Evolutionary conservation across 2,113 vertebrate genomes (phyloP), one percentile per base, ranked within the genome.

Genomic region (Lepus americanus): DNA sequence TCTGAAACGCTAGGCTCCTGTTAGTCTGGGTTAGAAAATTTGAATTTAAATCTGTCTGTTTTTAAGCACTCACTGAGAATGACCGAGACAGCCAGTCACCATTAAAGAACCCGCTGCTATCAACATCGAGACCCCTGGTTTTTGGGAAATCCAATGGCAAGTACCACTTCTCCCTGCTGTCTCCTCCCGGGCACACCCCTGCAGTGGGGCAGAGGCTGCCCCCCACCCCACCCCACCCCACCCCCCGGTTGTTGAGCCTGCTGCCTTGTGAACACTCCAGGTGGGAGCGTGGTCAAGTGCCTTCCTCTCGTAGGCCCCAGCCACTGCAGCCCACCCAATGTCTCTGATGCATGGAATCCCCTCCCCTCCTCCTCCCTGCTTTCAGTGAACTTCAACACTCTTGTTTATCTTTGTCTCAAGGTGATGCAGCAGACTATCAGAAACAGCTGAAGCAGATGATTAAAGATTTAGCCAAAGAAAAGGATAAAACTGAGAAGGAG

Each of bases 381-480:
- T 44, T 44, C 44, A 44, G 44, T 44, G 44, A 44, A 44, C 44
- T 7, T 44, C 44, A 44, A 44, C 44, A 44, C 17, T 73, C 33
- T 67, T 84, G 2, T 93, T 78, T 96, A 55, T 92, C 80, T 77
- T 91, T 59, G 17, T 36, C 92, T 90, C 90, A 97, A 97, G 98
- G 97, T 66, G 99, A 99, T 88, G 97, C 98, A 87, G 97, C 96
- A 89, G 99, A 99, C 96, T 99, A 99, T 95, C 99, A 99, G 97
- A 99, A 99, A 97, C 99, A 99, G 92, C 83, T 99, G 97, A 99
- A 99, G 97, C 99, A 99, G 98, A 99, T 99, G 99, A 98, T 99
- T 93, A 98, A 99, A 97, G 99, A 99, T 96, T 97, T 99, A 94
- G 98, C 98, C 96, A 99, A 98, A 98, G 99, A 99, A 91, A 99